phyloP scores from a whole-genome alignment of 1,140 invertebrate species.

The Neodiprion pinetum region DNA sequence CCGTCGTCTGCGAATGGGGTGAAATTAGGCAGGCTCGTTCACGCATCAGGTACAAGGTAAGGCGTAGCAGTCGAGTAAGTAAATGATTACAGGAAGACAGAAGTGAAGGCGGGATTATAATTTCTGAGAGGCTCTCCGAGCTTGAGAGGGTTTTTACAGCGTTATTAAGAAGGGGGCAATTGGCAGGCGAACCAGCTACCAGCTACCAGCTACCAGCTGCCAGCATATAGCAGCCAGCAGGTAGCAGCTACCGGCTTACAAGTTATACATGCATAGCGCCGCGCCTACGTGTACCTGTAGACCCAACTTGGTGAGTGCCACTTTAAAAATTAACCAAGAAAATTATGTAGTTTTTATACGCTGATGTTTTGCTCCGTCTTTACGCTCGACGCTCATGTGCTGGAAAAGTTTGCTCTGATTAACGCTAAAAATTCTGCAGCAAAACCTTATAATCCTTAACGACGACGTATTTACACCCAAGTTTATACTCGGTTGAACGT shows the following conservation, averaged over 20 bases:
- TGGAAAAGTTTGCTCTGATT: conserved; percentile 5
- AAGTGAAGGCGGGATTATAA: neutral
- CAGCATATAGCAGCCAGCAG: too few relatives aligned
- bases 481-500: neutral
- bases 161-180: conserved; percentile 1
- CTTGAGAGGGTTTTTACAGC: conserved; percentile 1
- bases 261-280: too few relatives aligned
- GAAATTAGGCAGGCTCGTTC: neutral
- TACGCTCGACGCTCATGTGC: neutral
- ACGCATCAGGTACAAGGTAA: neutral
- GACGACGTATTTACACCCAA: neutral
- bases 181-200: neutral
- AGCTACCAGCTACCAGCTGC: neutral
- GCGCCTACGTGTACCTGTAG: neutral
- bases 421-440: conserved; percentile 4
- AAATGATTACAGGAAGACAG: neutral
- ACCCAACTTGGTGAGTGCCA: conserved; percentile 3
- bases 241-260: too few relatives aligned
- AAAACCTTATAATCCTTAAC: neutral
- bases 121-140: neutral
- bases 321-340: conserved; percentile 8
- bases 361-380: neutral
- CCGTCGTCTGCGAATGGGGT: too few relatives aligned
- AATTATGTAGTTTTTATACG: conserved; percentile 8
- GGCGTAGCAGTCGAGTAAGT: neutral